Evolutionary conservation across 2,797 vertebrate genomes (phyloP).

Genomic region (Pristis pectinata): DNA sequence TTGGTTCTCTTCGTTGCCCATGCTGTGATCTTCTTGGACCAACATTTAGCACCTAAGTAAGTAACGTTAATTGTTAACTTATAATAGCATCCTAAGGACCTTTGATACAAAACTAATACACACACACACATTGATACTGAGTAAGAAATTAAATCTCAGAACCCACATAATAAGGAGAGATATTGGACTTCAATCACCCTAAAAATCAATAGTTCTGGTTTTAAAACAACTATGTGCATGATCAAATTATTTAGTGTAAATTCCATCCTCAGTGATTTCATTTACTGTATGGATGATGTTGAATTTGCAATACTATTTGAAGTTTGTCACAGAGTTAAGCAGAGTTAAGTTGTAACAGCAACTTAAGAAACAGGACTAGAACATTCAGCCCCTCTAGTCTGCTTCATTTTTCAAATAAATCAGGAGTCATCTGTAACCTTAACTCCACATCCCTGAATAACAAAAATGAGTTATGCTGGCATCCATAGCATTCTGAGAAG

Average conservation of each 20-base stretch:
- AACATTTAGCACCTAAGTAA: conserved; percentile 61
- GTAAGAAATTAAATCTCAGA: neutral
- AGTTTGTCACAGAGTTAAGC: neutral
- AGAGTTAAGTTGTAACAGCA: neutral
- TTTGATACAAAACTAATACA: neutral
- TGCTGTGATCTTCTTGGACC: conserved; percentile 64
- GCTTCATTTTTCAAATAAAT: neutral
- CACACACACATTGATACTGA: neutral
- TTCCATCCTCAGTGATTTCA: neutral
- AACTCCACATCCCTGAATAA: neutral
- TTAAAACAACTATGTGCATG: neutral
- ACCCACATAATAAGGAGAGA: neutral
- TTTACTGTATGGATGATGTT: neutral
- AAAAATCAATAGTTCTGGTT: neutral
- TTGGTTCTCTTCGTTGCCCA: conserved; percentile 67
- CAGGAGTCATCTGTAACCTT: neutral
- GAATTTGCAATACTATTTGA: neutral
- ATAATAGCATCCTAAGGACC: neutral
- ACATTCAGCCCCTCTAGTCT: neutral
- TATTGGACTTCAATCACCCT: neutral
- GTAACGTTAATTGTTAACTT: neutral
- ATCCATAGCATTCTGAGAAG: too few species aligned
- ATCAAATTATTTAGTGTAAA: neutral
- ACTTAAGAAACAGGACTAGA: neutral
- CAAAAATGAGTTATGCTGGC: too few species aligned